Conservation (phyloP, 2,113 vertebrate species). For the Polyodon spathula region DNA sequence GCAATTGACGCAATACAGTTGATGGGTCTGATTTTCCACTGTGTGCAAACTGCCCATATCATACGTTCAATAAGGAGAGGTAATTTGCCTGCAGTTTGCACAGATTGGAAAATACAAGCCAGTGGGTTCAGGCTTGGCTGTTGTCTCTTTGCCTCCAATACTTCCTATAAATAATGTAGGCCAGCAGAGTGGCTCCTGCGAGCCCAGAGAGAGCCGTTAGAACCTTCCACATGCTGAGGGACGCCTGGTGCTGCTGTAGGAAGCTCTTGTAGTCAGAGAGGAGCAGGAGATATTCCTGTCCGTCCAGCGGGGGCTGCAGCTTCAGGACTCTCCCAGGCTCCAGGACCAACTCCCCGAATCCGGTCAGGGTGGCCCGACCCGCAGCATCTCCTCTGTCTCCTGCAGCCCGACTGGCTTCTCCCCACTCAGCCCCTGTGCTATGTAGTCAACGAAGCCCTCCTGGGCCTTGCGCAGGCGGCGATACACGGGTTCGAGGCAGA, state of each 20-base stretch:
- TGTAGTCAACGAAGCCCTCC: conserved; percentile 29
- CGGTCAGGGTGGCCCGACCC: conserved; percentile 47
- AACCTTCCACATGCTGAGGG: conserved; percentile 46
- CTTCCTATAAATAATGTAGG: conserved; percentile 18
- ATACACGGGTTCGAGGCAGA: conserved; percentile 47
- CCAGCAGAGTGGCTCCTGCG: conserved; percentile 37
- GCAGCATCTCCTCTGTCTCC: conserved; percentile 52
- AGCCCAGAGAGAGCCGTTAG: conserved; percentile 38
- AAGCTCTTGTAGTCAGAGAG: conserved; percentile 43
- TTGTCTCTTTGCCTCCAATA: conserved; percentile 20
- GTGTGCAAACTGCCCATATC: too few species aligned
- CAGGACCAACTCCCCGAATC: conserved; percentile 57
- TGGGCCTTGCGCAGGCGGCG: conserved; percentile 24
- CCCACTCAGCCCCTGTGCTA: conserved; percentile 38
- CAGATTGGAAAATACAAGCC: too few species aligned
- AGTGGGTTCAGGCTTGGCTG: neutral
- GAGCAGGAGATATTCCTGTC: conserved; percentile 45
- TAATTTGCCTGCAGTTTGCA: too few species aligned
- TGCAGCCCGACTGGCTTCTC: conserved; percentile 37
- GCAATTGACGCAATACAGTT: too few species aligned
- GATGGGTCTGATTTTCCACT: too few species aligned
- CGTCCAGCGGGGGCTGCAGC: conserved; percentile 45
- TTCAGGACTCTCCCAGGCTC: conserved; percentile 42
- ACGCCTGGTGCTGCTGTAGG: conserved; percentile 43
- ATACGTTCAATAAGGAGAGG: too few species aligned